Evolutionary conservation across 2,888 invertebrate species (phyloP), one percentile per base, ranked within the genome.

Genomic region (Zaprionus obscuricornis): DNA sequence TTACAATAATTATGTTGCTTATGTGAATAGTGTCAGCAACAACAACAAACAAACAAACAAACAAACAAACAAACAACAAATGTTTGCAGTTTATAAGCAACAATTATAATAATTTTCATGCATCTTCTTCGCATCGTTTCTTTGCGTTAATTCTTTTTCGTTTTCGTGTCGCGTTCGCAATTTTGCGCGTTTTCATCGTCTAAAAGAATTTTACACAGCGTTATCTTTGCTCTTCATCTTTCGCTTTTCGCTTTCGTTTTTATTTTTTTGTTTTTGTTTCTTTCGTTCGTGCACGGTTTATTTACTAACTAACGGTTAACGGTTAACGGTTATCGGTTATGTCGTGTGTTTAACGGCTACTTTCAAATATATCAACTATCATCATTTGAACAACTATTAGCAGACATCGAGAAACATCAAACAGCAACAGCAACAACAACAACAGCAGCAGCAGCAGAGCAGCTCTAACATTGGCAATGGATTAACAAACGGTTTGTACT

Each of bases 401-500:
- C 51, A 22, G n/a, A n/a, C n/a, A n/a, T n/a, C n/a, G n/a, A n/a
- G n/a, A n/a, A 22, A 5, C 22, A 7, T 7, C 4, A 4, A 22
- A 5, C 33, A 62, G 45, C 36, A 40, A 27, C 63, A 52, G 11
- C 42, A 26, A 26, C 56, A 51, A 26, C 36, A 29, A 5, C 22
- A 22, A 22, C 22, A 13, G n/a, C n/a, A n/a, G n/a, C n/a, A n/a
- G n/a, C n/a, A n/a, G n/a, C n/a, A n/a, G n/a, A n/a, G n/a, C n/a
- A 31, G 33, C 22, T 37, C 39, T 20, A 51, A 39, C 62, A 56
- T 39, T 36, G 55, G 57, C 67, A 66, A 84, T 74, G 81, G 81
- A 85, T 86, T 86, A 81, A 71, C 65, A 77, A n/a, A 86, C 59
- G 81, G 81, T 81, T 81, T 65, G 81, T 81, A 55, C 3, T 4